These are phyloP conservation scores for Geococcyx californianus DNA, from an alignment of 2,113 vertebrate genomes.

Conservation along the genomic window DNA sequence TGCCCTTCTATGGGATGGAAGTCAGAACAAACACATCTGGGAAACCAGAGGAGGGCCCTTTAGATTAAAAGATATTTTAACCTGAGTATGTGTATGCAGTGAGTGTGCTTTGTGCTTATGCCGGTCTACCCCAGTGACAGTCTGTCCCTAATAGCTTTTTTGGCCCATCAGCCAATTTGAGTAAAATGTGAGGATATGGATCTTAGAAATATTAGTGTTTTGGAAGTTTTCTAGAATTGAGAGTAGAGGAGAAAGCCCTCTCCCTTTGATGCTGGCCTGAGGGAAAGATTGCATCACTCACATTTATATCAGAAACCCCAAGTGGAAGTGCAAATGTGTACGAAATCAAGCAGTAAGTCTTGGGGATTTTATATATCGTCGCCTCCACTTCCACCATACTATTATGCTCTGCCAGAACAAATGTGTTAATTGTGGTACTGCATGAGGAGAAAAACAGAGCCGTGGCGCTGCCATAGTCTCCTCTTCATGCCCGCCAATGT, in stretches of 20 bases:
- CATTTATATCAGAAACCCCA: background rate
- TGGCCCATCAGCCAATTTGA: background rate
- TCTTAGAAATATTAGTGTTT: background rate
- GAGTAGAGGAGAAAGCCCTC: background rate
- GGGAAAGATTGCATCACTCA: background rate
- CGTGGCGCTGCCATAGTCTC: background rate
- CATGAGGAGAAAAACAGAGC: background rate
- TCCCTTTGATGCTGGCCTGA: background rate
- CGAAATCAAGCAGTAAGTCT: background rate
- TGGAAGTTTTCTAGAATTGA: background rate
- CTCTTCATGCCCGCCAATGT: accelerated
- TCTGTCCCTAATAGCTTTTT: background rate
- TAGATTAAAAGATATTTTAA: background rate
- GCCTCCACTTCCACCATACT: background rate
- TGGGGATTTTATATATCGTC: background rate
- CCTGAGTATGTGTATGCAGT: background rate
- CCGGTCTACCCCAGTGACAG: background rate
- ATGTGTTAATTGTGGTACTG: background rate
- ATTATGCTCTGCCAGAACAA: background rate
- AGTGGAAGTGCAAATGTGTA: background rate
- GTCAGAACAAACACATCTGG: background rate
- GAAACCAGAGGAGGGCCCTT: background rate
- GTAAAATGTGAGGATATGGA: background rate
- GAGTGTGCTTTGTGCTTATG: background rate
- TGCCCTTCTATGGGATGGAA: background rate